Conservation (phyloP, 2,113 vertebrate genomes). For the Lonchura striata region DNA sequence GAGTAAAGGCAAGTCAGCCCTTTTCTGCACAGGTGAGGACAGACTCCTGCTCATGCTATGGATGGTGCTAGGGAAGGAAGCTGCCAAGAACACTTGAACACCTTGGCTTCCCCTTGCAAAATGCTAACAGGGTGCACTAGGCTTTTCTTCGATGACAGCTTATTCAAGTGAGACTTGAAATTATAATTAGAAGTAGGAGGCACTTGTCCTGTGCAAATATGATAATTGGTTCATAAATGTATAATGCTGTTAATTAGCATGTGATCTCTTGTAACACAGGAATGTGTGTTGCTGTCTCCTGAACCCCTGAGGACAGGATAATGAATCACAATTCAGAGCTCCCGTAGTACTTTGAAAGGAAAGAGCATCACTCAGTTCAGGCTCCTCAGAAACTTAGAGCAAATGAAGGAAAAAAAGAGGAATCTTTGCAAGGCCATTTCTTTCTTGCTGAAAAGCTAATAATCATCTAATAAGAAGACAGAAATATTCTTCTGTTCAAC, state of each 20-base stretch:
- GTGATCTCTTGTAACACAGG: slow-evolving; percentile 8
- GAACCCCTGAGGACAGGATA: not conserved
- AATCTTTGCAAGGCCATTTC: not conserved
- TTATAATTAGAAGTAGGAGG: slow-evolving; percentile 53
- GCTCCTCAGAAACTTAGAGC: not conserved
- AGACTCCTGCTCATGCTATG: too few relatives aligned
- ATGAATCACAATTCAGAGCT: not conserved
- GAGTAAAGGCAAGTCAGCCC: not conserved
- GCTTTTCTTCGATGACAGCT: slow-evolving; percentile 27
- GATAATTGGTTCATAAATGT: slow-evolving; percentile 61
- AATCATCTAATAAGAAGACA: not conserved
- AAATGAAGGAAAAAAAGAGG: not conserved
- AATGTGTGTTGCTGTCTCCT: not conserved
- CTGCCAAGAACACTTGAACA: not conserved
- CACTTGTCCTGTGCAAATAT: slow-evolving; percentile 49
- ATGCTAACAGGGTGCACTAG: slow-evolving; percentile 15
- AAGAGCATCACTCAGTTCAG: not conserved
- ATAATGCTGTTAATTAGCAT: slow-evolving; percentile 54
- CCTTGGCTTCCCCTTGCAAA: slow-evolving; percentile 25
- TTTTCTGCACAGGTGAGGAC: not conserved
- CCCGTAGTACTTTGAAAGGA: not conserved
- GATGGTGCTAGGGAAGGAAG: not conserved
- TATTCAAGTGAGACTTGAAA: slow-evolving; percentile 42
- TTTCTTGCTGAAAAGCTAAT: not conserved
- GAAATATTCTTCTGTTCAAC: not conserved